A percentile compares a stretch with the other conserved stretches of the same genome.
These are phyloP conservation scores for Dasypus novemcinctus DNA, from an alignment of 2,113 vertebrate genomes.

Conservation along the genomic window DNA sequence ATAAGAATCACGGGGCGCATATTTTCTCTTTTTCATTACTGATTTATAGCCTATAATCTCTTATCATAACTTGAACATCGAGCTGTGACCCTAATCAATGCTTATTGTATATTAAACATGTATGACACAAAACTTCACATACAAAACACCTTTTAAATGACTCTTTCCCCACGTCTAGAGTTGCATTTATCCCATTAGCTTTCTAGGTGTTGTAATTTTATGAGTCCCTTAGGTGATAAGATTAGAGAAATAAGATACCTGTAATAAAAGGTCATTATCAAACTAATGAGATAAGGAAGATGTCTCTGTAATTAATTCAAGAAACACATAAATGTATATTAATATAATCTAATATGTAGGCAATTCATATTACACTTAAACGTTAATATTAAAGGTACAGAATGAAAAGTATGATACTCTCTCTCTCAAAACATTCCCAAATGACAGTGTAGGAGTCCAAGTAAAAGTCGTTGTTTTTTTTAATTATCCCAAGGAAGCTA, in stretches of 20 bases:
- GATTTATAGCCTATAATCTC: not conserved
- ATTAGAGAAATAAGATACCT: not conserved
- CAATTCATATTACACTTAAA: not conserved
- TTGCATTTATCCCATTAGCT: not conserved
- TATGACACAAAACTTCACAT: not conserved
- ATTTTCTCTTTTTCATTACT: not conserved
- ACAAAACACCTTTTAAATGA: too few relatives aligned
- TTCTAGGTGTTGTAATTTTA: not conserved
- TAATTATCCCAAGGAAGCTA: not conserved
- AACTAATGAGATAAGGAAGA: too few relatives aligned
- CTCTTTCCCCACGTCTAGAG: too few relatives aligned
- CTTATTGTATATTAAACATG: not conserved
- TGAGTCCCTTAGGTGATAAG: not conserved
- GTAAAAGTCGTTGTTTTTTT: not conserved
- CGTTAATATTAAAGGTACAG: not conserved
- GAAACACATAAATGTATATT: too few relatives aligned
- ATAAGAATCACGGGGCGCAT: too few relatives aligned
- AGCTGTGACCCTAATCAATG: not conserved
- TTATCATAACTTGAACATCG: not conserved
- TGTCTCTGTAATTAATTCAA: not conserved
- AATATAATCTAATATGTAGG: not conserved
- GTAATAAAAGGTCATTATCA: not conserved
- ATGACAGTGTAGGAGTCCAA: too few relatives aligned
- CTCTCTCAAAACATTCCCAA: not conserved
- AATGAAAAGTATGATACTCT: not conserved